Evolutionary conservation across 2,113 vertebrate species (phyloP).

Genomic region (Sclerurus mexicanus): DNA sequence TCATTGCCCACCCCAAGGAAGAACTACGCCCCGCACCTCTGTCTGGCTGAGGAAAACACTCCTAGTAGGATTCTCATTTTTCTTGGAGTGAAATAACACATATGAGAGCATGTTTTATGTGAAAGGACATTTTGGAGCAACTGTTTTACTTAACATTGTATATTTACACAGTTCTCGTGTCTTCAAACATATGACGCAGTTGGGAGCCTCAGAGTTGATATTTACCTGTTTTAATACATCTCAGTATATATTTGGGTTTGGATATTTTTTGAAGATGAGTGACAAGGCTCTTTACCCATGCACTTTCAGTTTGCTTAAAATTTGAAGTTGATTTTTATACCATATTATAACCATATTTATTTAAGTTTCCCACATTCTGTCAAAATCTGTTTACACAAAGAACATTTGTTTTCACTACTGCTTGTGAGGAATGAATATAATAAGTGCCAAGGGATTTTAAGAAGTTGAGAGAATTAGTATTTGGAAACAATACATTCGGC

Average conservation of each 20-base stretch:
- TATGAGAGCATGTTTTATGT: not conserved
- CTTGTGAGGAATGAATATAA: constrained; percentile 60
- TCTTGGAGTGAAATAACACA: not conserved
- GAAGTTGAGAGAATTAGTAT: constrained; percentile 63
- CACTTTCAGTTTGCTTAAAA: constrained; percentile 14
- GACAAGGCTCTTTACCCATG: not conserved
- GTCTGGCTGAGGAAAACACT: not conserved
- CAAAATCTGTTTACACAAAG: constrained; percentile 68
- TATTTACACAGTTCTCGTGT: constrained; percentile 6
- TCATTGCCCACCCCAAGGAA: not conserved
- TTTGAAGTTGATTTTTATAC: constrained; percentile 42
- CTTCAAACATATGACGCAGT: not conserved
- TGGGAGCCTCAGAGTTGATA: not conserved
- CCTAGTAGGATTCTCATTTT: not conserved
- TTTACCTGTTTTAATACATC: constrained; percentile 12
- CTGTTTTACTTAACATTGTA: constrained; percentile 11
- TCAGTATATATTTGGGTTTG: not conserved
- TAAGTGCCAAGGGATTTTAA: constrained; percentile 58
- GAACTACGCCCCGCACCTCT: not conserved
- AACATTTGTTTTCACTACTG: constrained; percentile 72
- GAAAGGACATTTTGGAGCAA: constrained; percentile 1
- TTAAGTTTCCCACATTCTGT: constrained; percentile 69
- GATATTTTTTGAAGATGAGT: not conserved
- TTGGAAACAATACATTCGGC: constrained; percentile 57
- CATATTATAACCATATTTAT: constrained; percentile 64